A percentile compares a stretch with the other conserved stretches of the same genome.
phyloP scores from a whole-genome alignment of 1,140 invertebrate genomes.

The Lerema accius region DNA sequence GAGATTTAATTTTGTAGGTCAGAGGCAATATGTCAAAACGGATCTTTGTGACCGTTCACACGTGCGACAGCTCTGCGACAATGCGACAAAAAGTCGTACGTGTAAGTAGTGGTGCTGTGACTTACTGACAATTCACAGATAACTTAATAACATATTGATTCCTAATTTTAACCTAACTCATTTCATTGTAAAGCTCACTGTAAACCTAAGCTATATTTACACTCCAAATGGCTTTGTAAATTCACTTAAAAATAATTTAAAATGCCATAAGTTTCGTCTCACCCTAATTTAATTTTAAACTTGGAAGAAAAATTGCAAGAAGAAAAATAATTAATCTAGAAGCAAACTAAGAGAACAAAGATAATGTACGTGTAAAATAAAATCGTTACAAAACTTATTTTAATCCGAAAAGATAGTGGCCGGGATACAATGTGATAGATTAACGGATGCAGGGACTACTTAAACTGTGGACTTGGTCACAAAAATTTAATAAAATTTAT shows the following conservation, averaged over 20 bases:
- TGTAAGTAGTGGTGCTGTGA: no score
- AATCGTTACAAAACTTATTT: constrained; percentile 46
- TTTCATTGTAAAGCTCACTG: no score
- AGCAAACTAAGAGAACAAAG: constrained; percentile 13
- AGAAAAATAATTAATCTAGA: constrained; percentile 23
- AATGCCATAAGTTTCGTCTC: neutral
- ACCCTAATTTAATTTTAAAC: neutral
- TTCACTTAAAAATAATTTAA: neutral
- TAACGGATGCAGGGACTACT: constrained; percentile 31
- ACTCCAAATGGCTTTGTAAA: no score
- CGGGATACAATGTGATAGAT: constrained; percentile 52
- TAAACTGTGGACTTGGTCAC: constrained; percentile 27
- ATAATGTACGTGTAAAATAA: constrained; percentile 41
- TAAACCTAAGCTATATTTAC: no score
- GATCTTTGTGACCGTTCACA: no score
- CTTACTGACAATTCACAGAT: no score
- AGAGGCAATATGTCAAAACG: neutral
- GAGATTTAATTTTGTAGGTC: neutral
- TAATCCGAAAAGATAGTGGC: constrained; percentile 49
- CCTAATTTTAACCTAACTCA: no score
- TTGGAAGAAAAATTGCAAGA: neutral
- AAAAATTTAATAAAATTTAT: neutral
- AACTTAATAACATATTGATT: no score
- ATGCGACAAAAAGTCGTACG: no score
- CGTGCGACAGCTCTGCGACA: no score